Evolutionary conservation across 2,113 vertebrate genomes (phyloP), one percentile per base, ranked within the genome.

Genomic region (Probosciger aterrimus): DNA sequence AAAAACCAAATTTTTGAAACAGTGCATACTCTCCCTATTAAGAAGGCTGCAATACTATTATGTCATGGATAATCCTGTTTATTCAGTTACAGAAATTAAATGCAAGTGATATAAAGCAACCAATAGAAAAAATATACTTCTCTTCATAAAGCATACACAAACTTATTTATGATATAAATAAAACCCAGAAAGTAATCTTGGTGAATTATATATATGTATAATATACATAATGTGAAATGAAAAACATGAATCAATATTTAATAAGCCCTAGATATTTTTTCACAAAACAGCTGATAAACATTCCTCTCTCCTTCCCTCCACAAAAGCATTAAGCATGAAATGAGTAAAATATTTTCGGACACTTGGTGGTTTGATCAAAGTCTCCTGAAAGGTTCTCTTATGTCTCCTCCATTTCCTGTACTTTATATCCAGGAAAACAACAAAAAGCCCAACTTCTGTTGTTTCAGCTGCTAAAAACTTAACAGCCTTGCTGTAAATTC

Each of bases 391-490:
- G 41, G 37, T 90, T 95, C 63, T 91, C 52, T 65, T 68, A 43
- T 55, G 84, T 95, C 88, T 96, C 69, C 69, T 85, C 63, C 8
- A 7, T 86, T 97, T 96, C 94, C 88, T 91, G 93, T 91, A 46
- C 69, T 88, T 82, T 50, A 50, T 31, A 73, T 70, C 67, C 88
- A 97, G 46, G 64, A 82, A 64, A 70, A 81, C 60, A 88, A 57
- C 39, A 93, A 28, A 71, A 93, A 13, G 9, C 5, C 7, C 4
- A 3, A 79, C 33, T 37, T 46, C n/a, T 96, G 88, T 97, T 98
- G 95, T 96, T 97, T 92, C 97, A 97, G 93, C 96, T 97, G 96
- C 95, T 50, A 95, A 88, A 95, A 86, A 96, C 96, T 97, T 94
- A 75, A 67, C 46, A 89, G 63, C 67, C 63, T 84, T 78, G 30